Evolutionary conservation across 2,888 invertebrate species (phyloP).

Genomic region (Agrotis puta): DNA sequence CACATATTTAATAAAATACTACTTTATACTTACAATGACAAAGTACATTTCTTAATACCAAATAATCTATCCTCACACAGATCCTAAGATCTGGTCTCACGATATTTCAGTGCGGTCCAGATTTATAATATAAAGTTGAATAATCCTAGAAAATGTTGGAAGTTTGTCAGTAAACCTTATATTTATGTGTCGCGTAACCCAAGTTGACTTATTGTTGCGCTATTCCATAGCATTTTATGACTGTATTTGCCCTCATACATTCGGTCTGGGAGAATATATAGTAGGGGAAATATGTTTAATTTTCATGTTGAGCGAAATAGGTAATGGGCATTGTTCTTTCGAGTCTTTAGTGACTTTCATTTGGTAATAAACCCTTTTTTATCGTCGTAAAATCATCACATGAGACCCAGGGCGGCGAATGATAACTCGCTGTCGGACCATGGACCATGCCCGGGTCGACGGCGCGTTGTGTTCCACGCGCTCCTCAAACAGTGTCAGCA

Average conservation of each 20-base stretch:
- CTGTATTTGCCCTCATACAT: slow-evolving; percentile 31
- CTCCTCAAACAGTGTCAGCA: no score
- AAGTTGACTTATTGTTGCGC: slow-evolving; percentile 53
- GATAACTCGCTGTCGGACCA: no score
- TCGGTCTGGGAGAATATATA: not conserved
- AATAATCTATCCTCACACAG: slow-evolving; percentile 36
- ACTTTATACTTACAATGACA: slow-evolving; percentile 9
- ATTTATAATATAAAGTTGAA: slow-evolving; percentile 63
- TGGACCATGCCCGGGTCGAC: no score
- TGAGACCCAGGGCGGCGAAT: no score
- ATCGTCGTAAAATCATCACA: no score
- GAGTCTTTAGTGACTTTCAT: no score
- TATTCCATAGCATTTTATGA: slow-evolving; percentile 49
- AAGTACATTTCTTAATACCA: slow-evolving; percentile 34
- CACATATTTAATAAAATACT: not conserved
- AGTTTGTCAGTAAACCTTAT: slow-evolving; percentile 59
- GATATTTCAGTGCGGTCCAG: slow-evolving; percentile 55
- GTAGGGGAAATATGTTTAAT: not conserved
- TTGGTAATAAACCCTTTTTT: no score
- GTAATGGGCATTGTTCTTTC: not conserved
- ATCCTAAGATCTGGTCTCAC: slow-evolving; percentile 46
- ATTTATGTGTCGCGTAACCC: slow-evolving; percentile 57
- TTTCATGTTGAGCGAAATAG: no score
- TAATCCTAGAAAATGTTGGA: slow-evolving; percentile 63
- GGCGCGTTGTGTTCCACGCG: no score